Conservation (phyloP, 37 sponge, comb jelly and placozoan species). For the Mnemiopsis leidyi region DNA sequence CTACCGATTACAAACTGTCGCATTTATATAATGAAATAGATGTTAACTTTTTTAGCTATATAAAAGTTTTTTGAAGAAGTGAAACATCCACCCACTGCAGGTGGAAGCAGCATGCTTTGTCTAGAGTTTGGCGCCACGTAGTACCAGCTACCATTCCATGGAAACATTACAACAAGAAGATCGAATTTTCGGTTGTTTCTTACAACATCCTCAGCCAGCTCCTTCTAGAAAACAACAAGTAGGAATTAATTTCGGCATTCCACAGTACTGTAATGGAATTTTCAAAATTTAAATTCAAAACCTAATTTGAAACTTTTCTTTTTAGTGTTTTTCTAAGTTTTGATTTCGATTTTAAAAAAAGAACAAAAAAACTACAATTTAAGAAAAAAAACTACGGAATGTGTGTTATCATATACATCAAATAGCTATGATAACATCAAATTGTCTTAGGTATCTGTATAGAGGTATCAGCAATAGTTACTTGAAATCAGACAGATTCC, state of each 20-base stretch:
- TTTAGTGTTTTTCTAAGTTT: too few relatives aligned
- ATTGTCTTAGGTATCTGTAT: conserved; percentile 12
- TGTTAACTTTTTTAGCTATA: background rate
- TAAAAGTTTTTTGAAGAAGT: background rate
- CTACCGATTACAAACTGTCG: too few relatives aligned
- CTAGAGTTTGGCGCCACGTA: background rate
- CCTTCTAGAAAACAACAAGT: conserved; percentile 63
- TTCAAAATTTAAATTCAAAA: too few relatives aligned
- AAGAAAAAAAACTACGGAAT: too few relatives aligned
- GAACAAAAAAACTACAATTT: too few relatives aligned
- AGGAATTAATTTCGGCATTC: too few relatives aligned
- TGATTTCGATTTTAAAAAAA: too few relatives aligned
- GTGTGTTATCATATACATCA: too few relatives aligned
- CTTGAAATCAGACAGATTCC: background rate
- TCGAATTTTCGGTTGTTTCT: conserved; percentile 24
- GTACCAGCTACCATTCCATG: conserved; percentile 24
- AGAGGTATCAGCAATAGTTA: background rate
- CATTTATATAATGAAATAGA: background rate
- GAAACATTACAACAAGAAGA: background rate
- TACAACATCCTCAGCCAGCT: conserved; percentile 41
- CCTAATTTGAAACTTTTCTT: too few relatives aligned
- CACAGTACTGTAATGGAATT: too few relatives aligned
- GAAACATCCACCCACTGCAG: background rate
- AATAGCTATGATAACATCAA: too few relatives aligned
- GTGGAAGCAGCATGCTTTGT: background rate